Conservation (phyloP, 2,888 invertebrate species). For the Athalia cordata region DNA sequence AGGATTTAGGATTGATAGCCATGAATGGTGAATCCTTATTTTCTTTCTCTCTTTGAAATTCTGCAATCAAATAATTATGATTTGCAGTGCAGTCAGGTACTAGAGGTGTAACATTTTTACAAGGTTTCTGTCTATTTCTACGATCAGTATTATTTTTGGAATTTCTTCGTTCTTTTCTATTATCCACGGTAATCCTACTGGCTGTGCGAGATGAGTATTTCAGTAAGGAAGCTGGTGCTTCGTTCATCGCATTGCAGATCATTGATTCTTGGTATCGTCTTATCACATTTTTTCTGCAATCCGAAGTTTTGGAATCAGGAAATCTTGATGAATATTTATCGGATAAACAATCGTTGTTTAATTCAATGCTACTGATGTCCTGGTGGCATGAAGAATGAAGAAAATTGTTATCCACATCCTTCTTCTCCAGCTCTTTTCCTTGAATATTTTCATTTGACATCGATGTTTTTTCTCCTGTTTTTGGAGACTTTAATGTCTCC, state of each 20-base stretch:
- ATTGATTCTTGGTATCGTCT: conserved; percentile 10
- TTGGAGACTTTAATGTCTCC: background rate
- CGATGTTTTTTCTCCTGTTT: background rate
- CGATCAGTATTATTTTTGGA: background rate
- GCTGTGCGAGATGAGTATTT: background rate
- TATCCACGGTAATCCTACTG: background rate
- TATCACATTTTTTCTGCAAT: background rate
- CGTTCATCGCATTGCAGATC: background rate
- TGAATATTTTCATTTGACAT: background rate
- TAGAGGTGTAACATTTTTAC: background rate
- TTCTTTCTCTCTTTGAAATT: too few species aligned
- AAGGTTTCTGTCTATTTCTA: background rate
- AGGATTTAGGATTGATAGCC: too few species aligned
- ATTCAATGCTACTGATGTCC: conserved; percentile 1
- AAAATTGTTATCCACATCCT: background rate
- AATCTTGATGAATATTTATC: conserved; percentile 7
- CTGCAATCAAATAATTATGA: too few species aligned
- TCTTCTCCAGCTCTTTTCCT: background rate
- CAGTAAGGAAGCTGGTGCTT: background rate
- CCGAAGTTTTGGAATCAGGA: background rate
- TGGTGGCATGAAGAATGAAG: background rate
- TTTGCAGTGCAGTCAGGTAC: too few species aligned
- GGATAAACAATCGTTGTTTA: conserved; percentile 7
- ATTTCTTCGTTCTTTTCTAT: background rate
- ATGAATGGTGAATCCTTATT: too few species aligned